These are phyloP conservation scores for Ciconia boyciana DNA, from an alignment of 2,113 vertebrate species.

Conservation along the genomic window DNA sequence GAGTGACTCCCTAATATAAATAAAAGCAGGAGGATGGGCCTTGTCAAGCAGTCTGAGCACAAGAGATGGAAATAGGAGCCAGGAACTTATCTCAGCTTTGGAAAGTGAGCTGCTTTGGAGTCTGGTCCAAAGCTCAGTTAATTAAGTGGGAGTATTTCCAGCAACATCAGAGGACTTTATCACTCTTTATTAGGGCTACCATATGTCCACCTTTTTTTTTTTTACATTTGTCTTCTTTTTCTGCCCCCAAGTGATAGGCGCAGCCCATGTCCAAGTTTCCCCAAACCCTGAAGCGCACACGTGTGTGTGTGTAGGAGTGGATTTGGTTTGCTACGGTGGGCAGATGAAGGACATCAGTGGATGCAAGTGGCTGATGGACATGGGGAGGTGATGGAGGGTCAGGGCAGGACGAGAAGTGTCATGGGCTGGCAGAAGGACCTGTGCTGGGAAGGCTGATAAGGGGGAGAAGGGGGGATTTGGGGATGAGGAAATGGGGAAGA, in stretches of 20 bases:
- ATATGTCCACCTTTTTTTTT: background rate
- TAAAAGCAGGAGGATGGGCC: conserved; percentile 38
- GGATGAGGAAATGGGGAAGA: background rate
- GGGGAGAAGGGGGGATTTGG: background rate
- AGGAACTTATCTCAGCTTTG: conserved; percentile 50
- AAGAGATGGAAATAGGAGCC: conserved; percentile 30
- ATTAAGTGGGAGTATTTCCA: conserved; percentile 50
- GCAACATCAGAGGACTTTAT: conserved; percentile 41
- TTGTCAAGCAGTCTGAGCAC: background rate
- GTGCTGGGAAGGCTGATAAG: background rate
- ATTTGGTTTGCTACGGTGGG: background rate
- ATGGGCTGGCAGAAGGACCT: background rate
- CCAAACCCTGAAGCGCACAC: background rate
- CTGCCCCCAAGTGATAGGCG: background rate
- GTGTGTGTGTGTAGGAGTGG: background rate
- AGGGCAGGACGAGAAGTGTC: background rate
- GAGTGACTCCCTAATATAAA: conserved; percentile 46
- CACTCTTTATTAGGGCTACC: conserved; percentile 51
- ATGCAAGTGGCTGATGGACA: background rate
- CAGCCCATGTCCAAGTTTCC: background rate
- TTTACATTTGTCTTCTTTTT: background rate
- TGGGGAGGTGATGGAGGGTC: background rate
- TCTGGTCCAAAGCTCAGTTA: conserved; percentile 14
- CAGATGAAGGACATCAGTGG: background rate
- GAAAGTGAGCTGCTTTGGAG: conserved; percentile 34